Conservation (phyloP, 2,888 invertebrate genomes). For the Agriopis aurantiaria region DNA sequence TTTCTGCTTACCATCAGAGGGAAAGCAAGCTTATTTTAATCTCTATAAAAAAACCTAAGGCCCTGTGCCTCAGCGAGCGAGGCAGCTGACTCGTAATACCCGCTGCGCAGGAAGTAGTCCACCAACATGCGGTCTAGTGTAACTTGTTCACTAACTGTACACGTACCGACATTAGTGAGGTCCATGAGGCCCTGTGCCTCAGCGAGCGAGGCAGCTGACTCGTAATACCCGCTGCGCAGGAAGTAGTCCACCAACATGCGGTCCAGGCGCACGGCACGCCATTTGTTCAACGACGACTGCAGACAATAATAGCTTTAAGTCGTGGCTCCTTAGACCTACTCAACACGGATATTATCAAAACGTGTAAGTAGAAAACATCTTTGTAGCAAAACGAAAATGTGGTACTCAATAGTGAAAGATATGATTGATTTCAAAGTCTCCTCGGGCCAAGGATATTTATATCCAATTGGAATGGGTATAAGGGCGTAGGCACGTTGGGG, state of each 20-base stretch:
- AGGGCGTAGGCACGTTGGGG: no score
- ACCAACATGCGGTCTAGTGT: constrained; percentile 98
- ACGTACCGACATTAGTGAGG: constrained; percentile 94
- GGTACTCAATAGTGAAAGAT: no score
- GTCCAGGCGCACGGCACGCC: constrained; percentile 95
- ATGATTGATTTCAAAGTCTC: no score
- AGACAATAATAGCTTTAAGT: not conserved
- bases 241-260: constrained; percentile 99
- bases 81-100: constrained; percentile 97
- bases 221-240: constrained; percentile 97
- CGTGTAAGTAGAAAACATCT: no score
- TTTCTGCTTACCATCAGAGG: no score
- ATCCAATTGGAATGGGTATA: no score
- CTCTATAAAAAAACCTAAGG: no score
- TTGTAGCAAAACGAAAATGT: no score
- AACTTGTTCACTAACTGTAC: not conserved
- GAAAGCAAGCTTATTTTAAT: no score
- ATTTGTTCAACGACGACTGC: constrained; percentile 89
- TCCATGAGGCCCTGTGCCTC: constrained; percentile 93
- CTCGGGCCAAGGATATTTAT: no score
- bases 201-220: constrained; percentile 95
- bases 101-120: constrained; percentile 97
- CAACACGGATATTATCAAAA: not conserved
- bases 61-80: constrained; percentile 93
- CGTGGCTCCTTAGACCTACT: not conserved